Percentiles rank a stretch among this genome's conserved stretches.
Evolutionary conservation across 2,113 vertebrate species (phyloP).

Genomic region (Guaruba guarouba): DNA sequence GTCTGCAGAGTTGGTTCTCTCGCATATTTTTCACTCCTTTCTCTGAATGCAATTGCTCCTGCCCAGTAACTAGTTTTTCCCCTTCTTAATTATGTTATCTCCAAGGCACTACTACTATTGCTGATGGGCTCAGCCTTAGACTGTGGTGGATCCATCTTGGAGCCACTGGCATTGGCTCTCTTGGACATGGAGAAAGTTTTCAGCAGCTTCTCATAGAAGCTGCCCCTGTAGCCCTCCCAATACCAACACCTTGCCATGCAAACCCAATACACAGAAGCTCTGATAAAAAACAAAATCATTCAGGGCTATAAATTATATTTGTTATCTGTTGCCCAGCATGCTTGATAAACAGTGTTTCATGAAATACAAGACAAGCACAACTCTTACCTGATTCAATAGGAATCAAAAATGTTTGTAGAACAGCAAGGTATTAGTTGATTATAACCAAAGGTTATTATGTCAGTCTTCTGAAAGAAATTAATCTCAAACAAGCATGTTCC

Average conservation of each 20-base stretch:
- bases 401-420: neutral
- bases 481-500: neutral
- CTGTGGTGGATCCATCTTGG: too few species aligned
- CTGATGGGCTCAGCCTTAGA: neutral
- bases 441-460: neutral
- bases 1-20: neutral
- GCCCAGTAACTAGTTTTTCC: neutral
- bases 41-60: neutral
- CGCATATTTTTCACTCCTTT: neutral
- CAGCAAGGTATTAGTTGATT: neutral
- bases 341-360: neutral
- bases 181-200: neutral
- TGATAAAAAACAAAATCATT: neutral
- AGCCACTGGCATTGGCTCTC: neutral
- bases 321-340: neutral
- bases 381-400: neutral
- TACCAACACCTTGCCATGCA: neutral
- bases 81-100: neutral
- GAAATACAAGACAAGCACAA: neutral
- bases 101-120: neutral
- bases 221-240: too few species aligned
- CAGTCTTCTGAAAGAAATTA: neutral
- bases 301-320: neutral
- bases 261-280: neutral
- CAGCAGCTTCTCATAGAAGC: neutral